phyloP scores from a whole-genome alignment of 2,888 invertebrate genomes.

The Frankliniella fusca region DNA sequence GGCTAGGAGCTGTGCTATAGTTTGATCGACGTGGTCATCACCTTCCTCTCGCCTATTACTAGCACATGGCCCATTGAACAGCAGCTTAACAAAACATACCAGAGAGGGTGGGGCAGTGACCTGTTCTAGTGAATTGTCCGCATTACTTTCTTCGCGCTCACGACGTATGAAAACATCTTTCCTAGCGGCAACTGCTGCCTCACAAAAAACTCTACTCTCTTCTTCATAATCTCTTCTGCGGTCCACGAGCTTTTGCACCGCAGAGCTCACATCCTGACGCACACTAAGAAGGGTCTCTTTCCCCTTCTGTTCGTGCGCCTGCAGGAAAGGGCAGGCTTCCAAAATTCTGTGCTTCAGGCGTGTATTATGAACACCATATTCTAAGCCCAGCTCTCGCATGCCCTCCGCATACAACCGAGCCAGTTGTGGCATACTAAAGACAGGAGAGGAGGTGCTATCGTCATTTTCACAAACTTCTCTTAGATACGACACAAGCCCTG shows the following conservation, averaged over 20 bases:
- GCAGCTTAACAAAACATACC: too few species aligned
- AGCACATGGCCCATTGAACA: too few species aligned
- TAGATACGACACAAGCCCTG: not conserved
- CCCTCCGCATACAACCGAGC: not conserved
- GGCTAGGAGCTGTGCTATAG: too few species aligned
- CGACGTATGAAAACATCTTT: too few species aligned
- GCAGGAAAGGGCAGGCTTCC: not conserved
- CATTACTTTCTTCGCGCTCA: too few species aligned
- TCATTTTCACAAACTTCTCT: not conserved
- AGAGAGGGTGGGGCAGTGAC: too few species aligned
- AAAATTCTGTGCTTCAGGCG: not conserved
- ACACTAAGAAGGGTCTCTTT: not conserved
- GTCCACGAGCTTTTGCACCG: not conserved
- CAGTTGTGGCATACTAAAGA: not conserved
- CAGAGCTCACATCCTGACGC: not conserved
- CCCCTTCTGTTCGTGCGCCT: not conserved
- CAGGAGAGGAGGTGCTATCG: not conserved
- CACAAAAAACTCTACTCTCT: too few species aligned
- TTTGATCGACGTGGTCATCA: too few species aligned
- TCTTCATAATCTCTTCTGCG: not conserved
- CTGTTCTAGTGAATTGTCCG: too few species aligned
- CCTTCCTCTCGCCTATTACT: too few species aligned
- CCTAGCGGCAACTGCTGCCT: too few species aligned
- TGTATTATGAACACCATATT: not conserved
- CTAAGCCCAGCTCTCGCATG: not conserved